These are phyloP conservation scores for Thunnus maccoyii DNA, from an alignment of 2,113 vertebrate genomes.

Conservation along the genomic window DNA sequence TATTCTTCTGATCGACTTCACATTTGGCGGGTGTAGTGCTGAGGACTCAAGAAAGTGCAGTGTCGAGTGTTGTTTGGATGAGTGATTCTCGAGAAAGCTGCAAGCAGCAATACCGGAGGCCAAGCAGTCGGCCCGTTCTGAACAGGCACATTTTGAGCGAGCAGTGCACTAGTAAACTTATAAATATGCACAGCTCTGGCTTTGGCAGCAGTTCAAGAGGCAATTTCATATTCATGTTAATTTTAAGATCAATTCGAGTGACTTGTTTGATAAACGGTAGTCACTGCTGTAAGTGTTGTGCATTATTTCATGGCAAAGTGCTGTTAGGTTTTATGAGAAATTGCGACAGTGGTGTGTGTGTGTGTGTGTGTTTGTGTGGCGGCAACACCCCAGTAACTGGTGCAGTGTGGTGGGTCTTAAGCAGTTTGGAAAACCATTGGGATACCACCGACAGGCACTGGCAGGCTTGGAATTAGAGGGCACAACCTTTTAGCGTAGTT, in stretches of 20 bases:
- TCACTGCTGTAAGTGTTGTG: background rate
- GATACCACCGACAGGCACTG: constrained; percentile 26
- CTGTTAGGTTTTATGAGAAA: constrained; percentile 33
- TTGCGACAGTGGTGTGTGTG: background rate
- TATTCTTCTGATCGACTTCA: no score
- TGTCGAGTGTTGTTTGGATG: no score
- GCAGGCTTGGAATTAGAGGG: constrained; percentile 40
- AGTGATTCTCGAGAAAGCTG: no score
- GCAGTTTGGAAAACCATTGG: constrained; percentile 31
- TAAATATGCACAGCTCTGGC: background rate
- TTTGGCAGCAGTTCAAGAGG: constrained; percentile 35
- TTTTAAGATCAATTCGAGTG: constrained; percentile 22
- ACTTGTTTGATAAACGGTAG: constrained; percentile 25
- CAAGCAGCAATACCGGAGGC: no score
- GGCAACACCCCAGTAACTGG: constrained; percentile 37
- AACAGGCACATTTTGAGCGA: no score
- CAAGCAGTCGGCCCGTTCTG: no score
- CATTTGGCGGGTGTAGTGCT: no score
- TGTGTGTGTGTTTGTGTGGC: constrained; percentile 5
- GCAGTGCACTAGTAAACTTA: background rate
- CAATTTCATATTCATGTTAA: background rate
- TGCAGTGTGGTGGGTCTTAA: background rate
- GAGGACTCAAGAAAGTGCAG: no score
- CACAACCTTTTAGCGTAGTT: constrained; percentile 22
- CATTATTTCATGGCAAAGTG: constrained; percentile 40